Conservation (phyloP, 2,113 vertebrate species). For the Anhinga anhinga region DNA sequence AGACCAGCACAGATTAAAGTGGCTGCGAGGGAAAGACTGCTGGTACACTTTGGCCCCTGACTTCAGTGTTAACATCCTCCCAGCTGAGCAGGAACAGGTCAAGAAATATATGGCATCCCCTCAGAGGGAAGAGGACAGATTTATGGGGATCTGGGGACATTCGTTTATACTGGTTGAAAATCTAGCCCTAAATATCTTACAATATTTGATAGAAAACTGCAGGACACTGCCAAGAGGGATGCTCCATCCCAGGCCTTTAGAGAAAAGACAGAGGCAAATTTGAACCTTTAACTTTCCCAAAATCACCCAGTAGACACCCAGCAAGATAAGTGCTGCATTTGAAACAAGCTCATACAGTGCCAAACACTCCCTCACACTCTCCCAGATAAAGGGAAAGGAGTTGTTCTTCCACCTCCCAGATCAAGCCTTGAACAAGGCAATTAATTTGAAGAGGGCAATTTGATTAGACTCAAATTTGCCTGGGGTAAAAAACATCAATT, state of each 20-base stretch:
- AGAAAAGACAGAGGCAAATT: neutral
- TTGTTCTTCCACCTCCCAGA: neutral
- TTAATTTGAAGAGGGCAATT: slow-evolving; percentile 26
- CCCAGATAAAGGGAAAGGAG: neutral
- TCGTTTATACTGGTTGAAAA: neutral
- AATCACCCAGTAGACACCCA: neutral
- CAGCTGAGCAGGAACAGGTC: neutral
- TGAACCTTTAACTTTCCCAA: neutral
- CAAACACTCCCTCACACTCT: neutral
- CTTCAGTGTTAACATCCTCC: neutral
- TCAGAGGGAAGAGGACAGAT: neutral
- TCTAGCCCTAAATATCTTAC: neutral
- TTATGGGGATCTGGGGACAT: neutral
- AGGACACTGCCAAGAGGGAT: neutral
- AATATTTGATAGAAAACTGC: neutral
- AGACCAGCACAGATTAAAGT: neutral
- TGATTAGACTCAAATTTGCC: slow-evolving; percentile 23
- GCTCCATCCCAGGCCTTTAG: neutral
- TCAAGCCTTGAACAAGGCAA: neutral
- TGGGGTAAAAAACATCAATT: neutral
- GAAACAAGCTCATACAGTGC: neutral
- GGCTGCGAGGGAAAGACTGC: neutral
- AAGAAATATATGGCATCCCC: neutral
- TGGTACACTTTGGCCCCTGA: neutral
- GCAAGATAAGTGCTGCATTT: neutral